Evolutionary conservation across 2,113 vertebrate species (phyloP), one percentile per base, ranked within the genome.

Genomic region (Morone chrysops): DNA sequence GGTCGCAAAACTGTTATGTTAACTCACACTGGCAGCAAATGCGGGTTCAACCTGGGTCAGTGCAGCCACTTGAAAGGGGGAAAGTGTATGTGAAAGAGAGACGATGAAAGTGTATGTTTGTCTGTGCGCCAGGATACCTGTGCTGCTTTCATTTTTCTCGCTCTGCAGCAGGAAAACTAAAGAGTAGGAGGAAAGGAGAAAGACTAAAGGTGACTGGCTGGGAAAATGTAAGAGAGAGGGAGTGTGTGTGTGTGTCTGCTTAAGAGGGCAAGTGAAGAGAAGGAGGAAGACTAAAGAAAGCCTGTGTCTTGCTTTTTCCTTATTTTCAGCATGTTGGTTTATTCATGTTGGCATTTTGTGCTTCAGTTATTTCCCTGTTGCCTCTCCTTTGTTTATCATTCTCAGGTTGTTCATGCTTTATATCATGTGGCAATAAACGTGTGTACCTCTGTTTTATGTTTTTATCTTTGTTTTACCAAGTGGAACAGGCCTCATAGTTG

Each of bases 281-380:
- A 38, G 51, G 16, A 68, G 22, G 53, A 66, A 36, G 65, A 66
- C 11, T 45, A 70, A 62, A 76, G 48, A 25, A 38, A 68, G 62
- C 2, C 61, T 36, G 22, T 70, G 48, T 41, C 60, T 78, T 65
- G 47, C 57, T 75, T 75, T 69, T 83, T 57, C 57, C 72, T 75
- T 75, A 47, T 68, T 84, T 84, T 63, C 62, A 85, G 70, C 72
- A 43, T 76, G 77, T 77, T 83, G 87, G 51, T 89, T 87, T 79
- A 85, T 86, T 86, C 60, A 76, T 90, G 78, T 54, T 31, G 63
- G 88, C 84, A 74, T 76, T 80, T 76, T 76, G 12, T 48, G 81
- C 75, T 81, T 83, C 50, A 54, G 50, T 70, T 77, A 62, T 76
- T 81, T 70, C 51, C 75, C 70, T 61, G 16, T 65, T 80, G 38